phyloP scores from a whole-genome alignment of 2,797 vertebrate genomes.

The Sebastes vulpes region DNA sequence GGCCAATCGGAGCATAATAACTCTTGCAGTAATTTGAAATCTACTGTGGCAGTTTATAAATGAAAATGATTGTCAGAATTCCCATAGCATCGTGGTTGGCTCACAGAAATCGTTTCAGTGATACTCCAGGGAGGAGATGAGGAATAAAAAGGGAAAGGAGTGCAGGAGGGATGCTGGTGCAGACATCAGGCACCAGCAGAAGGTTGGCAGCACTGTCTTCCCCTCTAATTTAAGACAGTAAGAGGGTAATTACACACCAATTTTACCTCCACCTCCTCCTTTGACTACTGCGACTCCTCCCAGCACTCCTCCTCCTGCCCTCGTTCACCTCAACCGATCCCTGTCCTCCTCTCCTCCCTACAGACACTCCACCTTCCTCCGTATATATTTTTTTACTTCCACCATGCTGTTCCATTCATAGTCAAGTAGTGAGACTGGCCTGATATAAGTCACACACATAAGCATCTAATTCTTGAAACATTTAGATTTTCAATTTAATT shows the following conservation, averaged over 20 bases:
- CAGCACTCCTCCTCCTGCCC: conserved; percentile 27
- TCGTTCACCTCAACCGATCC: not conserved
- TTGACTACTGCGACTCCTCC: conserved; percentile 27
- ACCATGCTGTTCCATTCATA: not conserved
- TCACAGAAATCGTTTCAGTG: not conserved
- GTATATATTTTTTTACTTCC: not conserved
- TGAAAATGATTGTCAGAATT: not conserved
- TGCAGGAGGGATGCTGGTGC: not conserved
- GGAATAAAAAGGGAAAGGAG: conserved; percentile 1
- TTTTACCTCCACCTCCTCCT: conserved; percentile 52
- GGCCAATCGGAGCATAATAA: not conserved
- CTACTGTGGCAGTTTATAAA: not conserved
- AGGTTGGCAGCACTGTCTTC: conserved; percentile 22
- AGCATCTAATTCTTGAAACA: not conserved
- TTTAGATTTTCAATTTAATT: not conserved
- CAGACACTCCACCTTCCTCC: not conserved
- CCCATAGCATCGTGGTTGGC: not conserved
- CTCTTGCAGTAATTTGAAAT: not conserved
- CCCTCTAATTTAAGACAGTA: conserved; percentile 62
- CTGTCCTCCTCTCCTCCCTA: not conserved
- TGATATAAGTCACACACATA: not conserved
- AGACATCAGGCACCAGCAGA: conserved; percentile 37
- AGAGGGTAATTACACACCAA: conserved; percentile 57
- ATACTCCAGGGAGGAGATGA: not conserved
- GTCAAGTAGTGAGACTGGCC: not conserved